Evolutionary conservation across 2,888 invertebrate species (phyloP).

Genomic region (Pyrrhia umbra): DNA sequence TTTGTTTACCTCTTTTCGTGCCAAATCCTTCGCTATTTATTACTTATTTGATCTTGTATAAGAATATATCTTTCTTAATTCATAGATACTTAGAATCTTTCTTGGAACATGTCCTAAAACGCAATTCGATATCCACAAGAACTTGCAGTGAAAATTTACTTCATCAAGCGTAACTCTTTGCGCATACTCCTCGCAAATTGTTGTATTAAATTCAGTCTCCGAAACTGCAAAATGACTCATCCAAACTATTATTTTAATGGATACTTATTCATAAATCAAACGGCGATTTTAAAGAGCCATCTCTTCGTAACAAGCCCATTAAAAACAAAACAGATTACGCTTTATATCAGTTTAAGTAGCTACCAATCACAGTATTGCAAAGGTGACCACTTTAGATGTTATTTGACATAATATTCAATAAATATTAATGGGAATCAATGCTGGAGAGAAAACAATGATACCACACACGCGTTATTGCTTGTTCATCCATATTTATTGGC

Average conservation of each 20-base stretch:
- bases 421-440: conserved; percentile 64
- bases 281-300: conserved; percentile 26
- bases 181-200: not conserved
- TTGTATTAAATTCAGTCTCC: not conserved
- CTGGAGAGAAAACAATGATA: conserved; percentile 63
- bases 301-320: conserved; percentile 26
- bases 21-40: no score
- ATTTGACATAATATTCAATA: conserved; percentile 61
- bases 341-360: conserved; percentile 23
- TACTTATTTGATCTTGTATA: no score
- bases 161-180: no score
- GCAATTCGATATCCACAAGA: no score
- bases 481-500: conserved; percentile 66
- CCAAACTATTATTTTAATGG: conserved; percentile 32
- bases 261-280: conserved; percentile 33
- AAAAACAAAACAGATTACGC: conserved; percentile 30
- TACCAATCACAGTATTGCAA: conserved; percentile 22
- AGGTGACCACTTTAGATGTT: conserved; percentile 50
- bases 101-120: no score
- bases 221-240: conserved; percentile 14
- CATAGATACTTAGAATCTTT: no score
- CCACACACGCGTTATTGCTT: conserved; percentile 55
- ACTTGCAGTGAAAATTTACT: no score
- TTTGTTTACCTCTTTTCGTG: no score
- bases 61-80: no score